Evolutionary conservation across 2,797 vertebrate species (phyloP), one percentile per base, ranked within the genome.

Genomic region (Peromyscus melanophrys): DNA sequence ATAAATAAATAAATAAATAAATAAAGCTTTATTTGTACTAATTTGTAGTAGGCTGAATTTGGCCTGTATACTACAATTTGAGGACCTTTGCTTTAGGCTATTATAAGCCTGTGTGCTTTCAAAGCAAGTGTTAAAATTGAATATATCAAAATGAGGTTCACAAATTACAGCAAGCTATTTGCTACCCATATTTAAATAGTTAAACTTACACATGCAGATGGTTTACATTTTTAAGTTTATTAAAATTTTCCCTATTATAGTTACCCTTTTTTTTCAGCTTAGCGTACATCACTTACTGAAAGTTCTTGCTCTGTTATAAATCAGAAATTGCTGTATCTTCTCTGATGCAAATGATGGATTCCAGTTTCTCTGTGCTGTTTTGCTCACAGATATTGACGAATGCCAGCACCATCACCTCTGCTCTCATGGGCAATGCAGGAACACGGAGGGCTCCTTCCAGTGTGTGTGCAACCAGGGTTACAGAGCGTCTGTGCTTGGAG

Each of bases 381-480:
- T 46, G 71, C 95, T 82, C 40, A 1, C 98, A 99, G 99, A 99
- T 98, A 97, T 99, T 83, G 99, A 99, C 0, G 99, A 99, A 97
- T 99, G 99, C 97, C 99, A 99, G 97, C 99, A 99, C 77, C 98
- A 85, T 43, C 98, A 97, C 1, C 97, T 99, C 59, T 99, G 99
- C 84, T 97, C 95, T 0, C 98, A 99, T 34, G 99, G 99, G 12
- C 99, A 98, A 96, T 99, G 99, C 98, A 98, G 99, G 95, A 99
- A 99, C 98, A 99, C 99, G 0, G 99, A 99, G 88, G 99, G 99
- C 89, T 99, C 99, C 63, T 99, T 99, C 95, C 98, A 98, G 90
- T 99, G 99, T 94, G 96, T 99, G 93, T 99, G 99, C 98, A 99
- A 98, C 81, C 98, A 98, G 0, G 99, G 99, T 11, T 99, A 99